These are phyloP conservation scores for Labrus mixtus DNA, from an alignment of 2,113 vertebrate genomes.

Conservation along the genomic window DNA sequence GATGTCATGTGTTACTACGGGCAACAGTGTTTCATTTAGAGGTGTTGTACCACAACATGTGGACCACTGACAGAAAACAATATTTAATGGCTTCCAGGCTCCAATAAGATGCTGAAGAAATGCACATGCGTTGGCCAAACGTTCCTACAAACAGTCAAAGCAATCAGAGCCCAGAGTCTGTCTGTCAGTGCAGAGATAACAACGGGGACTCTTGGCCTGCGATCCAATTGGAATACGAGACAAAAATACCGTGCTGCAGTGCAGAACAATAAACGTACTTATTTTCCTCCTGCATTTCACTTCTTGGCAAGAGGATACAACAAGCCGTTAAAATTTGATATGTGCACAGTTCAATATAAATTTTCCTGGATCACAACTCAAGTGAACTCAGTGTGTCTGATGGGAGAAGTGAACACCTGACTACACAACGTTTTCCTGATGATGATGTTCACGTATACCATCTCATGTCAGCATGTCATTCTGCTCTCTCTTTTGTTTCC, in stretches of 20 bases:
- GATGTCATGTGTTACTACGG: neutral
- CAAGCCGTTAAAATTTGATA: neutral
- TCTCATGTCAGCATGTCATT: neutral
- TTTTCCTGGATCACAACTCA: too few species aligned
- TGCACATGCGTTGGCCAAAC: neutral
- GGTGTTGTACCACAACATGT: constrained; percentile 17
- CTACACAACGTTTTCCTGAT: neutral
- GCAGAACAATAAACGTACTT: neutral
- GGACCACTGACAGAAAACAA: constrained; percentile 7
- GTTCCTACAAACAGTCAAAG: neutral
- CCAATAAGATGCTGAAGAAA: constrained; percentile 10
- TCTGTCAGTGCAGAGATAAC: neutral
- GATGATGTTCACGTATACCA: neutral
- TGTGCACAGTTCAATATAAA: neutral
- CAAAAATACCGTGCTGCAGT: too few species aligned
- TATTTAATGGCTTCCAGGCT: constrained; percentile 44
- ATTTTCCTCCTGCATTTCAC: neutral
- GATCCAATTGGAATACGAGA: neutral
- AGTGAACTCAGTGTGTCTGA: neutral
- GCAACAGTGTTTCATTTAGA: neutral
- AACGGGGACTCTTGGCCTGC: neutral
- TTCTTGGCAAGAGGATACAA: neutral
- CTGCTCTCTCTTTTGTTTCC: constrained; percentile 22
- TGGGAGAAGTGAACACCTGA: neutral
- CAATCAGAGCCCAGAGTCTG: neutral